A percentile compares a stretch with the other conserved stretches of the same genome.
Conservation (phyloP, 2,888 invertebrate species). For the Polyploca ridens region DNA sequence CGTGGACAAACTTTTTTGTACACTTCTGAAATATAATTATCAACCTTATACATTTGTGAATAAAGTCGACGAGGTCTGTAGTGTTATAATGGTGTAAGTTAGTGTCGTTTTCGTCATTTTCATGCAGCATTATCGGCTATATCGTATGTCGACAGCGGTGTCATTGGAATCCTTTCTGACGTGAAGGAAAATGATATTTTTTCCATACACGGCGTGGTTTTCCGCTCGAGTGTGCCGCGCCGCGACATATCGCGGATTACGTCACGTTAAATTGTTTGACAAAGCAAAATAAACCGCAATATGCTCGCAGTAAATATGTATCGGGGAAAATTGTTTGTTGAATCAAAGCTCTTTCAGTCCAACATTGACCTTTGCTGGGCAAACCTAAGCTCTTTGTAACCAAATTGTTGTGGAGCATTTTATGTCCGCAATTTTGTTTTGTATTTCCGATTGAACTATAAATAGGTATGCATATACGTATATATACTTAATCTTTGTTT, state of each 20-base stretch:
- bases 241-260: not conserved
- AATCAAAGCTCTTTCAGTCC: conserved; percentile 5
- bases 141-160: conserved; percentile 40
- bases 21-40: conserved; percentile 14
- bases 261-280: conserved; percentile 12
- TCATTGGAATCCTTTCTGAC: conserved; percentile 44
- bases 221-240: conserved; percentile 18
- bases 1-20: conserved; percentile 23
- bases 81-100: conserved; percentile 17
- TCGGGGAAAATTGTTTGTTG: not conserved
- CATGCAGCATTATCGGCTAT: conserved; percentile 46
- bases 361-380: not conserved
- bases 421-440: not conserved
- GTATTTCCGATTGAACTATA: not conserved
- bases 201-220: conserved; percentile 34
- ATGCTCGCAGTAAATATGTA: not conserved
- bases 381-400: not conserved
- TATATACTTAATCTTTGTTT: too few relatives aligned
- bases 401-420: not conserved
- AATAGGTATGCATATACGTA: too few relatives aligned
- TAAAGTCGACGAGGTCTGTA: conserved; percentile 8
- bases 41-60: conserved; percentile 5
- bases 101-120: conserved; percentile 49
- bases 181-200: conserved; percentile 43
- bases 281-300: conserved; percentile 11